phyloP scores from a whole-genome alignment of 53 echinoderm and acorn worm genomes.

The Echinometra lucunter region DNA sequence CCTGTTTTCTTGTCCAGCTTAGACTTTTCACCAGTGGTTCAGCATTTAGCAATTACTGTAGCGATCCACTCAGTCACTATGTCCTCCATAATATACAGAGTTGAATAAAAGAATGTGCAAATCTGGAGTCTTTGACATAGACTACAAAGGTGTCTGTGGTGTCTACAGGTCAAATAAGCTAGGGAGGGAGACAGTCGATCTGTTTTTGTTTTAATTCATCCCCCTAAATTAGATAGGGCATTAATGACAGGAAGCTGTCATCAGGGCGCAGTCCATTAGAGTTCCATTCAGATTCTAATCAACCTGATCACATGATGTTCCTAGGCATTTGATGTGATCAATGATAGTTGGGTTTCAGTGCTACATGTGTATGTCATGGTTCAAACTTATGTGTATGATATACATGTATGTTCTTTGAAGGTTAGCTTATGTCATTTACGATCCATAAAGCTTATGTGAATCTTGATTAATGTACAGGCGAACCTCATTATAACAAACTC shows the following conservation, averaged over 20 bases:
- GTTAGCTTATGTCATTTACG: background rate
- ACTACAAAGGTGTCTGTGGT: background rate
- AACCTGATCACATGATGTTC: conserved; percentile 4
- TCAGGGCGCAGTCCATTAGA: conserved; percentile 46
- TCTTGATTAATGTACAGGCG: background rate
- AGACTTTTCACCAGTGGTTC: background rate
- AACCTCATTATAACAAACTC: too few relatives aligned
- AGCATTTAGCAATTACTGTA: background rate
- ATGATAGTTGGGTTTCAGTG: background rate
- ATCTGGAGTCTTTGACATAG: background rate
- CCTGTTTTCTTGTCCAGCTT: background rate
- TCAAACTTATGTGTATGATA: too few relatives aligned
- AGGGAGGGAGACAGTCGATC: background rate
- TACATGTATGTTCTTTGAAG: background rate
- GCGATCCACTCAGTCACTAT: background rate
- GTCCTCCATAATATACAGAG: background rate
- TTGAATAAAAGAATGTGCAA: background rate
- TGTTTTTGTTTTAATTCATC: conserved; percentile 48
- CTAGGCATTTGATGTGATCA: background rate
- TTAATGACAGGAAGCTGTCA: conserved; percentile 50
- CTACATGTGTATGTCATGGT: conserved; percentile 1
- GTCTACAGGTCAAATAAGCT: conserved; percentile 37
- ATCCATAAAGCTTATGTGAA: too few relatives aligned
- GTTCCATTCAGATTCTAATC: conserved; percentile 29
- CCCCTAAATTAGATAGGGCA: conserved; percentile 35